phyloP scores from a whole-genome alignment of 2,797 vertebrate genomes.

The Jordanella pulchra region DNA sequence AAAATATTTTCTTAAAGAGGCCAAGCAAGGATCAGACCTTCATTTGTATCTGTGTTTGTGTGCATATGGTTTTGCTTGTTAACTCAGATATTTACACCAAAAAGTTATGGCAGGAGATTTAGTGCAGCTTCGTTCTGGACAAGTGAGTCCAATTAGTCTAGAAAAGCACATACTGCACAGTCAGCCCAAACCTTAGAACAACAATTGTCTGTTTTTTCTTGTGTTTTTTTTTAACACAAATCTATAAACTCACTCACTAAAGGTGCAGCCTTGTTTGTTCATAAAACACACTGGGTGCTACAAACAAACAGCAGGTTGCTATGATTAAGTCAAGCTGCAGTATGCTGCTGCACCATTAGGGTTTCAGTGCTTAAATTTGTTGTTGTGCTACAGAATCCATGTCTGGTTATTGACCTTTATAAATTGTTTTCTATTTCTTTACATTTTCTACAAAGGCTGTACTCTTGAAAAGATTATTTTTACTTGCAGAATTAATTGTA shows the following conservation, averaged over 20 bases:
- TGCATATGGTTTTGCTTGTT: conserved; percentile 39
- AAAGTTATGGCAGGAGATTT: conserved; percentile 49
- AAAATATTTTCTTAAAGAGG: conserved; percentile 10
- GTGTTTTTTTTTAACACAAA: neutral
- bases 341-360: neutral
- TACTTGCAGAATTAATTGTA: neutral
- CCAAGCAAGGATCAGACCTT: conserved; percentile 34
- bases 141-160: conserved; percentile 66
- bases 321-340: neutral
- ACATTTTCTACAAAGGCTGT: neutral
- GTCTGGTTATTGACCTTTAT: neutral
- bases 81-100: conserved; percentile 55
- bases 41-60: conserved; percentile 37
- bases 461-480: neutral
- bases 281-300: neutral
- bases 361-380: neutral
- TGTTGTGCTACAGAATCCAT: neutral
- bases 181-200: conserved; percentile 4
- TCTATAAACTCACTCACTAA: neutral
- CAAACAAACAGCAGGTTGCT: neutral
- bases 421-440: neutral
- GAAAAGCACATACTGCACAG: conserved; percentile 27
- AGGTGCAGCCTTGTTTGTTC: neutral
- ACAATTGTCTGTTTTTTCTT: neutral
- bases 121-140: conserved; percentile 36